Conservation (phyloP, 2,113 vertebrate genomes). For the Phrynosoma platyrhinos region DNA sequence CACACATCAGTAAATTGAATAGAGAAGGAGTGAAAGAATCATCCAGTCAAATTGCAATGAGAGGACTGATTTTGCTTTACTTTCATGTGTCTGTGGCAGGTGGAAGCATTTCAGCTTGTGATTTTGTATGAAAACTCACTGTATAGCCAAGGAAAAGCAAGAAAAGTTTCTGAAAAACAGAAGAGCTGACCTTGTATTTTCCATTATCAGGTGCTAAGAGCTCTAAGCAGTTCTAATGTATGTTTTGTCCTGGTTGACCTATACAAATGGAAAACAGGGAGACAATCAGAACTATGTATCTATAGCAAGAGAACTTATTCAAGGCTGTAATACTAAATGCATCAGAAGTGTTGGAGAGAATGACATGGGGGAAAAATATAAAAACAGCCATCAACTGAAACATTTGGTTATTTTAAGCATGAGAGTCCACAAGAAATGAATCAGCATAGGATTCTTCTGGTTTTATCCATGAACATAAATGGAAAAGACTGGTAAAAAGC, state of each 20-base stretch:
- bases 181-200: accelerated
- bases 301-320: background rate
- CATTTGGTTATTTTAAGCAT: accelerated
- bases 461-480: accelerated
- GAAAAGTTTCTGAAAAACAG: background rate
- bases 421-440: accelerated
- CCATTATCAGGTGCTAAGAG: accelerated
- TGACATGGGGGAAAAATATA: background rate
- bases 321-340: accelerated
- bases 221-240: background rate
- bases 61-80: background rate
- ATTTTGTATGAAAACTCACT: background rate
- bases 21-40: background rate
- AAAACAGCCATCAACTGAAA: background rate
- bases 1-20: background rate
- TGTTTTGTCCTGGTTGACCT: background rate
- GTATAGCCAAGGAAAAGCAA: background rate
- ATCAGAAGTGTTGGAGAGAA: background rate
- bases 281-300: background rate
- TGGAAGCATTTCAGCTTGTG: background rate
- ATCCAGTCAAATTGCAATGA: background rate
- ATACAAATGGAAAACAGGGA: background rate
- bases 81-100: background rate
- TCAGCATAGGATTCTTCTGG: accelerated
- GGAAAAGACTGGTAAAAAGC: accelerated